These are phyloP conservation scores for Picathartes gymnocephalus DNA, from an alignment of 2,113 vertebrate genomes.

Conservation along the genomic window DNA sequence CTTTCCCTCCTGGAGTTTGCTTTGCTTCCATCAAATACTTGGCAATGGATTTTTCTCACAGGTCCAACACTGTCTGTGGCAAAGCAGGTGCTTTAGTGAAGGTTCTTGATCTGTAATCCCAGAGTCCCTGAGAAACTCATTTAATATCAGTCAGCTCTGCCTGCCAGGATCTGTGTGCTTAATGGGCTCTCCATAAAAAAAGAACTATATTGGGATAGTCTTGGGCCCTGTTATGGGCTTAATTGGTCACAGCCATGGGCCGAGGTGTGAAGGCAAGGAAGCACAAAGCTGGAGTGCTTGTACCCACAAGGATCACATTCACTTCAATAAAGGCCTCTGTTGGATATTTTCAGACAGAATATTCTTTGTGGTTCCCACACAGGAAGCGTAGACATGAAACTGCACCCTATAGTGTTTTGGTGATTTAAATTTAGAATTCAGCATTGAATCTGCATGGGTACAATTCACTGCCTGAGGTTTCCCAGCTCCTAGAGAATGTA, in stretches of 20 bases:
- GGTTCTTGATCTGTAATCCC: not conserved
- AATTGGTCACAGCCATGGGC: not conserved
- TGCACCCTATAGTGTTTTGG: not conserved
- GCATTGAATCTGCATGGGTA: not conserved
- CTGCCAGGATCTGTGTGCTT: not conserved
- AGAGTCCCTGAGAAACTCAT: not conserved
- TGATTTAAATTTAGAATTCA: not conserved
- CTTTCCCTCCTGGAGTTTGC: not conserved
- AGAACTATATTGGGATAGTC: not conserved
- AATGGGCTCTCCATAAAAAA: not conserved
- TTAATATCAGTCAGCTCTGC: not conserved
- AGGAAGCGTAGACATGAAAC: not conserved
- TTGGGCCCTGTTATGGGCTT: not conserved
- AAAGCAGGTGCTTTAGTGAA: not conserved
- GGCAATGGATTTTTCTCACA: not conserved
- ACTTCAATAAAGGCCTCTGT: not conserved
- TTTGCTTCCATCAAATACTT: not conserved
- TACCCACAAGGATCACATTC: not conserved
- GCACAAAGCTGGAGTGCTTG: not conserved
- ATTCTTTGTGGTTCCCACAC: not conserved
- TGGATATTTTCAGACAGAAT: not conserved
- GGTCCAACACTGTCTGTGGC: not conserved
- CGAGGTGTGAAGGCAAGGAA: not conserved
- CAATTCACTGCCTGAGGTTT: not conserved
- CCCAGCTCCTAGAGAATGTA: not conserved